Base-by-base conservation (phyloP, 35 echinoderm and acorn worm genomes). In the Eucidaris tribuloides region DNA sequence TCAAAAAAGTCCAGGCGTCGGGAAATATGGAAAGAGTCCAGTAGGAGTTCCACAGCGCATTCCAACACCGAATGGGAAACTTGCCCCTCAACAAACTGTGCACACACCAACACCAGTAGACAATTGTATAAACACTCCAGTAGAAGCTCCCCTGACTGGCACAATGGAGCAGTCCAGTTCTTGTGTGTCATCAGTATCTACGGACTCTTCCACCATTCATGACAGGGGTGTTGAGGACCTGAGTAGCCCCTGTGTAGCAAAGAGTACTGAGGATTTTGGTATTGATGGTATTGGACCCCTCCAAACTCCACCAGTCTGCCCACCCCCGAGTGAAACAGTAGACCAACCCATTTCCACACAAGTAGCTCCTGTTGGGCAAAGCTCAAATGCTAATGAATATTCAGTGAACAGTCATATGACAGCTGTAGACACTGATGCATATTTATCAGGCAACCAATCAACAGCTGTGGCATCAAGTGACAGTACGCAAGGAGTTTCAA, bases 251-350 rank as follows among this genome's bases (percentile, higher is more conserved):
- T 20, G 71, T 4, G 82, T 48, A 13, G 19, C n/a, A 28, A 84
- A 48, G 65, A 2, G 15, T 6, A 70, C 77, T 59, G 61, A 39
- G n/a, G 63, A 74, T 24, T 79, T 81, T 22, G 29, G 49, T n/a
- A 63, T 66, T 6, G 85, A 88, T 14, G 85, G 85, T 31, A 49
- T 88, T 59, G 56, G 7, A 3, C 76, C 60, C 27, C 46, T 88
- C 11, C 36, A 25, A 38, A 35, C 77, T 17, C 66, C 85, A 7
- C 76, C 76, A 41, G 19, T 48, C n/a, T 23, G 15, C 79, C 36
- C 24, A 14, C 61, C 2, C 61, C 34, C 36, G 44, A 42, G 38
- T 74, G 38, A 40, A 81, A 63, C 80, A 57, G 23, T 45, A 31
- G 64, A 29, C 4, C 5, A 30, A 70, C 22, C 58, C 22, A 62